These are phyloP conservation scores for Mimumesa dahlbomi DNA, from an alignment of 2,888 invertebrate genomes.

Conservation along the genomic window DNA sequence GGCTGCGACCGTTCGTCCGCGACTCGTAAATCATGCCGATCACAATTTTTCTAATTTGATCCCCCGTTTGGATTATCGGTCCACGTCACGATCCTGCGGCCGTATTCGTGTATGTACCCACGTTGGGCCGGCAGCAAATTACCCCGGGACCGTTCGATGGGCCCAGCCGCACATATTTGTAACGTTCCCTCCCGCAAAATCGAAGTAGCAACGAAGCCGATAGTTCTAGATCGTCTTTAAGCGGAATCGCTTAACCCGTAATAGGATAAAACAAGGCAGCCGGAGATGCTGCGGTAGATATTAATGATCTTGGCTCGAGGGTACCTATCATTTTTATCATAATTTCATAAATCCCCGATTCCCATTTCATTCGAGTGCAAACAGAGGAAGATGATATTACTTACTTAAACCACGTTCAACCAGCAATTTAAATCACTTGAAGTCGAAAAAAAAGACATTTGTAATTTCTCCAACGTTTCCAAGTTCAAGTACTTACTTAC, in stretches of 20 bases:
- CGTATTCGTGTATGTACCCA: constrained; percentile 25
- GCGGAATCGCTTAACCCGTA: background rate
- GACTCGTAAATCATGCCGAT: constrained; percentile 60
- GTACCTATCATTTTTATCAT: no score
- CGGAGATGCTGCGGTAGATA: background rate
- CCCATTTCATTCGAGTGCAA: no score
- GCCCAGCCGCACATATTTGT: background rate
- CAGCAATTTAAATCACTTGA: no score
- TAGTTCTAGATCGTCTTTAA: background rate
- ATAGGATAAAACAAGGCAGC: background rate
- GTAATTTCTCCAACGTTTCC: no score
- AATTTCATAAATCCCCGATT: no score
- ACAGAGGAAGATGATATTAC: no score
- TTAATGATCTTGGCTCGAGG: background rate
- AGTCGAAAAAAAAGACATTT: no score
- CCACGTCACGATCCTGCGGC: constrained; percentile 30
- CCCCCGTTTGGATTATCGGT: constrained; percentile 47
- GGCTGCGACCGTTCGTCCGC: constrained; percentile 32
- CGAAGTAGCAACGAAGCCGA: background rate
- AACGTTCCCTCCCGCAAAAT: background rate
- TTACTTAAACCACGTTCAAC: no score
- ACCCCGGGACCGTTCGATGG: constrained; percentile 8
- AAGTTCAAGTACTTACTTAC: no score
- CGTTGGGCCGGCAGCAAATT: constrained; percentile 29
- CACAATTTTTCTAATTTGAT: constrained; percentile 61